Evolutionary conservation across 2,113 vertebrate genomes (phyloP), one percentile per base, ranked within the genome.

Genomic region (Cynocephalus volans): DNA sequence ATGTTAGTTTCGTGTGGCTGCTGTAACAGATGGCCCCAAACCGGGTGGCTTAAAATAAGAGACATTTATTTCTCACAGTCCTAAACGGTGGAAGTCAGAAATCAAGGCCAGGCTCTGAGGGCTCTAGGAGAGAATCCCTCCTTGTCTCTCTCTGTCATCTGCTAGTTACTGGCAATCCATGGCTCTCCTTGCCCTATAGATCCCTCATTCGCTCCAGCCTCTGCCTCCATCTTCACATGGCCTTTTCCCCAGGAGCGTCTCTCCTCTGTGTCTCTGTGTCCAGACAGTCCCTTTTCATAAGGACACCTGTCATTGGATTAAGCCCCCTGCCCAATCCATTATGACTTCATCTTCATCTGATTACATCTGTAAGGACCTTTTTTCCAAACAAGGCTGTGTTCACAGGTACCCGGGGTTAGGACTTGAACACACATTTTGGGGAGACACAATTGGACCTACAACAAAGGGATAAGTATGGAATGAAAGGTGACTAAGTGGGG

Each of bases 201-300:
- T 18, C 33, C 23, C 0, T 50, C 8, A 0, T 21, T 41, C 0
- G 0, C 13, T 7, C 11, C 23, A 1, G 3, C 15, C 50, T 50
- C 14, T 6, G 18, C 41, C 67, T 41, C 28, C 33, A 1, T 5
- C 28, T 6, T 36, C 26, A 33, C 8, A 3, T 2, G 31, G 69
- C 14, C 75, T 9, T 48, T 24, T 9, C 31, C 48, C n/a, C 17
- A 56, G 28, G 0, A 4, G 41, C 4, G 3, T 13, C 3, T 62
- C 62, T 36, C 19, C 50, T 56, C 50, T 48, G 73, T 3, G 12
- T 26, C 58, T 70, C 54, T 52, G 19, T 48, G 21, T 69, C 67
- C 54, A 60, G 1, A 18, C 3, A 41, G 33, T 50, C 69, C 58
- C 13, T 14, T 45, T 50, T 64, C 4, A 12, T 13, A 33, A 45